These are phyloP conservation scores for Acromyrmex heyeri DNA, from an alignment of 1,140 invertebrate genomes.

Conservation along the genomic window DNA sequence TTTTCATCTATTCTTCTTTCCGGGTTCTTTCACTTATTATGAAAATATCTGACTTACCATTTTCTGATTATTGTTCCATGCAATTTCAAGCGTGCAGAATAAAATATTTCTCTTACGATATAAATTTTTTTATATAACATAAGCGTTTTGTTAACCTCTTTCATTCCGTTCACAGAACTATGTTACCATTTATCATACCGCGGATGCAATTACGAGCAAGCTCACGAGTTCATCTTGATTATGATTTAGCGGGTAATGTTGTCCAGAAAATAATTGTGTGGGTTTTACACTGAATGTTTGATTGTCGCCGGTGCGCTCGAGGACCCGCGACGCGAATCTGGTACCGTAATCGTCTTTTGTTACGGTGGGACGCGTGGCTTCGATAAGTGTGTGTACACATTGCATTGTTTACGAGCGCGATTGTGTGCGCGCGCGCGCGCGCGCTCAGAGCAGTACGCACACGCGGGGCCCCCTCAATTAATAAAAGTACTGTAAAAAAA, in stretches of 20 bases:
- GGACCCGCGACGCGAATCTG: conserved; percentile 46
- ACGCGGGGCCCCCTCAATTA: conserved; percentile 75
- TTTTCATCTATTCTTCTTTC: neutral
- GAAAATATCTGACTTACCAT: neutral
- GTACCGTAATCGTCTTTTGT: conserved; percentile 70
- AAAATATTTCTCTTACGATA: neutral
- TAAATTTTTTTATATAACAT: neutral
- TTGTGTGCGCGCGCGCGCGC: conserved; percentile 18
- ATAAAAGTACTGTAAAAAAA: conserved; percentile 81
- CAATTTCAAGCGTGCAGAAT: neutral
- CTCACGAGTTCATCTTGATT: conserved; percentile 30
- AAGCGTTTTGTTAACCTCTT: neutral
- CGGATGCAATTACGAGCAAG: conserved; percentile 11
- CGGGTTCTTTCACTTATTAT: neutral
- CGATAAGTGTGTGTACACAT: neutral
- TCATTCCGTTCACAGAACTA: neutral
- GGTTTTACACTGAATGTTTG: conserved; percentile 50
- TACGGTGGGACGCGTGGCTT: conserved; percentile 61
- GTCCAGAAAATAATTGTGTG: conserved; percentile 47
- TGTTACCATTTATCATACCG: neutral
- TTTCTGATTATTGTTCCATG: neutral
- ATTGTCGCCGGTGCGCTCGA: conserved; percentile 24
- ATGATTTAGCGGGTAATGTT: neutral
- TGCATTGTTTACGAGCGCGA: conserved; percentile 52
- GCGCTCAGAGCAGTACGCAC: conserved; percentile 33